Base-by-base conservation (phyloP, 2,797 vertebrate genomes). In the Cyprinodon diabolis region DNA sequence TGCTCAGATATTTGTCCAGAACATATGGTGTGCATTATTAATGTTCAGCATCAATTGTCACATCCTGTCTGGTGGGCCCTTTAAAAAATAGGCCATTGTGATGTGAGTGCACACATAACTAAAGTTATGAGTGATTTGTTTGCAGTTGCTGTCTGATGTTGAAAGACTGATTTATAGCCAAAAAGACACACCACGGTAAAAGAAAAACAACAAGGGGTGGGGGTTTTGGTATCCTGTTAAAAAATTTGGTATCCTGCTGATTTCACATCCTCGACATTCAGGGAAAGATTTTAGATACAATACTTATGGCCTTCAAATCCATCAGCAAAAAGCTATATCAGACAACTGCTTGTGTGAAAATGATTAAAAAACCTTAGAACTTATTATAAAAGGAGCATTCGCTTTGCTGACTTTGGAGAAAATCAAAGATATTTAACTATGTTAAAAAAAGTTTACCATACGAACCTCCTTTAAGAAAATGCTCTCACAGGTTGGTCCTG, bases 21-120 rank as follows among this genome's bases (percentile, higher is more conserved):
- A 90, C 94, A 92, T 93, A 93, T 94, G 92, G 91, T 81, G 78
- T 49, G 82, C 76, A 90, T 91, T 90, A 94, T 91, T 94, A 92
- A 90, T 91, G 92, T 91, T 92, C 85, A 84, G 47, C 89, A 88
- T 93, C 90, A 90, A 84, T 87, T 91, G 91, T 92, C 87, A 85
- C 81, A 79, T 89, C 70, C 70, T 71, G 49, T 82, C 76, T 87
- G 88, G 84, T 73, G 86, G 76, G 67, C 72, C 40, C 69, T 85
- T 82, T 87, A 60, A 83, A 82, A 93, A 90, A 89, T 67, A 76
- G 82, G 83, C 74, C 66, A 72, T 89, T 86, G 83, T 88, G 85
- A 90, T 87, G 74, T 52, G 75, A 83, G 78, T 63, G 80, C 66
- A 71, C 81, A 83, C 70, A 40, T 58, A 68, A 82, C 60, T 40